Percentiles rank a stretch among this genome's conserved stretches.
phyloP scores from a whole-genome alignment of 1,140 invertebrate species.

The Octopus sinensis region DNA sequence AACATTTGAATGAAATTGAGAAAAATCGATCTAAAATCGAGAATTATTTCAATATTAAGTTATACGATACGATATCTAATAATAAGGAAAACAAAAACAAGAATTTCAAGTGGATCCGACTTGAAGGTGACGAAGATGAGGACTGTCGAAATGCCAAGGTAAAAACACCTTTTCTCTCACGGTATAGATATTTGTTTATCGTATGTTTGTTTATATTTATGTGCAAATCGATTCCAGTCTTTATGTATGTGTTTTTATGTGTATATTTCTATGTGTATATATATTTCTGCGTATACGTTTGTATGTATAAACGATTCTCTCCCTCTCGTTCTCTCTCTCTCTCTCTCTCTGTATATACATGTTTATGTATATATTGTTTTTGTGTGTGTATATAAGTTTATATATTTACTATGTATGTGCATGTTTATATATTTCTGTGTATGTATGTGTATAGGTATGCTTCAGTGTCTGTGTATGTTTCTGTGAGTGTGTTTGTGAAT shows the following conservation, averaged over 20 bases:
- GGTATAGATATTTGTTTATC: background rate
- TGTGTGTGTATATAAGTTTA: too few relatives aligned
- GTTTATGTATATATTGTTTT: too few relatives aligned
- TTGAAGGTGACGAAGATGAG: background rate
- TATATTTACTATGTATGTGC: too few relatives aligned
- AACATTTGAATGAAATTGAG: background rate
- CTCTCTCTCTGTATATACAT: background rate
- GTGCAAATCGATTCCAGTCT: background rate
- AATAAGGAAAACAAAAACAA: background rate
- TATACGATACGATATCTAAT: background rate
- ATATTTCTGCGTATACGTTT: background rate
- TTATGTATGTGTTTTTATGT: background rate
- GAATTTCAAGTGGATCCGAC: background rate
- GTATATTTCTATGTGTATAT: background rate
- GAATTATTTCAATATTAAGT: background rate
- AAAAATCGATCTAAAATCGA: background rate
- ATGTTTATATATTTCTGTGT: too few relatives aligned
- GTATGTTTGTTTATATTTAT: background rate
- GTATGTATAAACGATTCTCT: background rate
- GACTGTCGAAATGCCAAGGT: constrained; percentile 4
- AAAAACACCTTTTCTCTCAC: background rate
- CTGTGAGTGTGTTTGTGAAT: too few relatives aligned
- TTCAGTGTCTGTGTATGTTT: too few relatives aligned
- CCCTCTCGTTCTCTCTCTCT: background rate
- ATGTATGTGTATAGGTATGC: too few relatives aligned